Evolutionary conservation across 2,888 invertebrate genomes (phyloP), one percentile per base, ranked within the genome.

Genomic region (Tachystola acroxantha): DNA sequence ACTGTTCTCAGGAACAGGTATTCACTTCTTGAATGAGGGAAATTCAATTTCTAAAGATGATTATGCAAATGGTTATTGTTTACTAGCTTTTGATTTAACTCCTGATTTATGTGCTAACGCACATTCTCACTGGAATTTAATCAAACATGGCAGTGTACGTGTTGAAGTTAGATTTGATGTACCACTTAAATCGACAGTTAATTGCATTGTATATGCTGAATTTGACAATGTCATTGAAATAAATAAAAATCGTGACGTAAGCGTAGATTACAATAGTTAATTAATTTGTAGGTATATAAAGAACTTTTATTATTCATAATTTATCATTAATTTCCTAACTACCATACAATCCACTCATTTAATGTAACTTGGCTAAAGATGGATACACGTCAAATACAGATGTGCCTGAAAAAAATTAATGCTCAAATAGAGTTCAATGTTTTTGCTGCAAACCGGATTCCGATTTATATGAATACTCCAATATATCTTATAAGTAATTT

Each of bases 11-110:
- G 46, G 46, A 28, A 52, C 48, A 3, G 52, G 46, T 9, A 49
- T 54, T 30, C 46, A 52, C 42, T 50, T 52, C 34, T 32, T 50
- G 4, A 50, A 50, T 22, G 45, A 47, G 19, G 51, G 50, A 7
- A 53, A 53, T 43, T 48, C 42, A 1, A 51, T 51, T 39, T 45
- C 43, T 40, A 45, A 39, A 32, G 52, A 45, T n/a, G 22, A 36
- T 34, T 51, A 45, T 42, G 13, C 40, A 30, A 41, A 45, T 33
- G n/a, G n/a, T n/a, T n/a, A n/a, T n/a, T n/a, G n/a, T n/a, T n/a
- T n/a, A n/a, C n/a, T n/a, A n/a, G n/a, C 49, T 13, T 54, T 55
- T 42, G 48, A 49, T 32, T 29, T 51, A 36, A 50, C 51, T 5
- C 49, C 46, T 13, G 48, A 50, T 39, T 43, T 48, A 31, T 42